These are phyloP conservation scores for Amphimedon queenslandica DNA, from an alignment of 37 sponge, comb jelly and placozoan genomes.

Conservation along the genomic window DNA sequence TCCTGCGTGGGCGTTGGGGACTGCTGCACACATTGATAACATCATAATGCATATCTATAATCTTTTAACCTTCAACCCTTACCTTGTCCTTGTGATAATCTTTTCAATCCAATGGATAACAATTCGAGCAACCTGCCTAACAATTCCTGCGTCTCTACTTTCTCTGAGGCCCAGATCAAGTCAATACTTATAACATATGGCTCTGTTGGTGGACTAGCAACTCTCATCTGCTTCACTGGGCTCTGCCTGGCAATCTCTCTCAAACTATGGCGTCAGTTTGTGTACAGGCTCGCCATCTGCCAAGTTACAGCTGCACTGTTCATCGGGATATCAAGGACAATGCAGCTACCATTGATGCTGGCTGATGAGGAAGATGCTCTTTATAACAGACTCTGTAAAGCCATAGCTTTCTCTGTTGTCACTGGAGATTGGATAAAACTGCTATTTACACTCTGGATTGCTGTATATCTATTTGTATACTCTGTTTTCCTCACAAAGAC, in stretches of 20 bases:
- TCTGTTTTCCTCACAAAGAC: not conserved
- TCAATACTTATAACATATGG: no score
- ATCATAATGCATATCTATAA: no score
- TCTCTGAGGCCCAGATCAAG: no score
- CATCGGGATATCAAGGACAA: not conserved
- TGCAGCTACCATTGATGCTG: not conserved
- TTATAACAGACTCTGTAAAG: not conserved
- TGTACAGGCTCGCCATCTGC: not conserved
- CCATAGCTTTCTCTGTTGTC: no score
- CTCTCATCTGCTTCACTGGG: not conserved
- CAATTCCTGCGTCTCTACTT: no score
- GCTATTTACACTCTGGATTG: not conserved
- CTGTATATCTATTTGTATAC: not conserved
- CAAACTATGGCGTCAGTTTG: constrained; percentile 43
- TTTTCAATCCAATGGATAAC: no score
- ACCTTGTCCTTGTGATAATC: no score
- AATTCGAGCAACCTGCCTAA: no score
- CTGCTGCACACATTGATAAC: no score
- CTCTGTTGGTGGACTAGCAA: no score
- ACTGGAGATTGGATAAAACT: not conserved
- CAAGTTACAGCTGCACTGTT: not conserved
- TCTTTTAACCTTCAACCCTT: no score
- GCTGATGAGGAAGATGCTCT: not conserved
- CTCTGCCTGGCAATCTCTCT: constrained; percentile 5
- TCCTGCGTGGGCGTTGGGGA: no score